phyloP scores from a whole-genome alignment of 1,140 invertebrate species.

The Drosophila miranda region DNA sequence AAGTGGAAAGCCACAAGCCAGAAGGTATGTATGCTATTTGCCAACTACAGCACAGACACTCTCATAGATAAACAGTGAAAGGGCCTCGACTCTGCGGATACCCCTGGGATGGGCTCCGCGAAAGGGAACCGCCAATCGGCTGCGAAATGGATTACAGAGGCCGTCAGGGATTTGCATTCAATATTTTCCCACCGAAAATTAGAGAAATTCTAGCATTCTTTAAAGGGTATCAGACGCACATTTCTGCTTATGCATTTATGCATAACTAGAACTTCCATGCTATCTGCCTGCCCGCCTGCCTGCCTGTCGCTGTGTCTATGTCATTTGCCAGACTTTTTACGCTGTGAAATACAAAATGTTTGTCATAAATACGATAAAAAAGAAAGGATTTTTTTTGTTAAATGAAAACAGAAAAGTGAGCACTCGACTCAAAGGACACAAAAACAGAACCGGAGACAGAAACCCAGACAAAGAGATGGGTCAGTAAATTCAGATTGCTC shows the following conservation, averaged over 20 bases:
- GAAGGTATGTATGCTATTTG: conserved; percentile 10
- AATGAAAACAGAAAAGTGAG: conserved; percentile 1
- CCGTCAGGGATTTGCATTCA: no score
- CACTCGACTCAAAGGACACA: neutral
- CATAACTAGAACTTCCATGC: conserved; percentile 5
- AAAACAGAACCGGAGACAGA: neutral
- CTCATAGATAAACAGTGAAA: neutral
- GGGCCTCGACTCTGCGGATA: no score
- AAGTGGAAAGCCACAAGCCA: conserved; percentile 3
- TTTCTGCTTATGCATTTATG: conserved; percentile 6
- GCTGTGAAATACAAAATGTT: conserved; percentile 25
- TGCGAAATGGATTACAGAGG: no score
- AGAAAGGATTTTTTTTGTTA: neutral
- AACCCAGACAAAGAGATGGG: neutral
- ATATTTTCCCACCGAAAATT: neutral
- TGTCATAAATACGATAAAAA: conserved; percentile 28
- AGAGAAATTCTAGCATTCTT: neutral
- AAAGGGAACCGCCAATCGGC: no score
- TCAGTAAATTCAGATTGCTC: conserved; percentile 2
- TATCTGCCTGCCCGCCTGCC: neutral
- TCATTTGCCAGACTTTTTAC: conserved; percentile 36
- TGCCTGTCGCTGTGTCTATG: conserved; percentile 19
- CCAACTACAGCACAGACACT: neutral
- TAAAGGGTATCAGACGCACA: conserved; percentile 3
- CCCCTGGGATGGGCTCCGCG: neutral